Conservation (phyloP, 2,113 vertebrate genomes). For the Hylia prasina region DNA sequence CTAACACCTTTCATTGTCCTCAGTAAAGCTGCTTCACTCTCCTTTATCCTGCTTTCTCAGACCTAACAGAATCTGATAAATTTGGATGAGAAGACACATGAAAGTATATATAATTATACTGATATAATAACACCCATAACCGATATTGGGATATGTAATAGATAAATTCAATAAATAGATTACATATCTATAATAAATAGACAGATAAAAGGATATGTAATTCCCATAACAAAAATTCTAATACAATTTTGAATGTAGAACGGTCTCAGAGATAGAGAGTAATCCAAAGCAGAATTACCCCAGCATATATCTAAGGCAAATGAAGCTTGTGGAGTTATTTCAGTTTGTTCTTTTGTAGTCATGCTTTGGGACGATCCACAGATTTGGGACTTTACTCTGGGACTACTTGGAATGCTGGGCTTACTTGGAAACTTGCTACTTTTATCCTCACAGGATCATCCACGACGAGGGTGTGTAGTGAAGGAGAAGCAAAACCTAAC, state of each 20-base stretch:
- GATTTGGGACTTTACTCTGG: neutral
- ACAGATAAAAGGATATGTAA: neutral
- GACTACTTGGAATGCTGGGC: neutral
- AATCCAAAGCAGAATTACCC: neutral
- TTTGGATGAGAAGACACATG: neutral
- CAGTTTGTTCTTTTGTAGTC: neutral
- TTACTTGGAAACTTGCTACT: neutral
- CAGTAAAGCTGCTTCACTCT: slow-evolving; percentile 8
- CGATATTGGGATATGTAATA: rapidly evolving
- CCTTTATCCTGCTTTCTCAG: slow-evolving; percentile 33
- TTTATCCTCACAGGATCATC: neutral
- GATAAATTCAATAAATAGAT: too few relatives aligned
- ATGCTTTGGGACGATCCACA: neutral
- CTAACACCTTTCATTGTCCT: slow-evolving; percentile 46
- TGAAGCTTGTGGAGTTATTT: neutral
- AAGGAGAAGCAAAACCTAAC: neutral
- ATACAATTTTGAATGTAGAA: neutral
- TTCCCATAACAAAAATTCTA: neutral
- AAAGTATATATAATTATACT: neutral
- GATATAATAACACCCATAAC: neutral
- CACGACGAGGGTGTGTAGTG: rapidly evolving
- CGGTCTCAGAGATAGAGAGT: neutral
- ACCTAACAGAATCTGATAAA: neutral
- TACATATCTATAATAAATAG: too few relatives aligned
- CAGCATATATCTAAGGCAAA: neutral